Conservation (phyloP, 1,140 invertebrate species). For the Leptopilina clavipes region DNA sequence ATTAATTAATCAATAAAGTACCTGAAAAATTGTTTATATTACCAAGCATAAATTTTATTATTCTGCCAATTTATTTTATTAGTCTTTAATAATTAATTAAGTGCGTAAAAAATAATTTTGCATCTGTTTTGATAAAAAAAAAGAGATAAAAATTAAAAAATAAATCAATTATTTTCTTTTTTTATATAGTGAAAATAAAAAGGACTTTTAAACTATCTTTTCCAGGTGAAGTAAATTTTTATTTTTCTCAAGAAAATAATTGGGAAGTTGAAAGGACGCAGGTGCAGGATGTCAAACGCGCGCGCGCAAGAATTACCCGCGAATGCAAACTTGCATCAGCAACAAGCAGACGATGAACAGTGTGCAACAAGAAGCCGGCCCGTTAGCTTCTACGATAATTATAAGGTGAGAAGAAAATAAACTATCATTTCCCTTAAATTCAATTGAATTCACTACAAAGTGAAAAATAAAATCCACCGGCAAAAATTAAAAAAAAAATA, state of each 20-base stretch:
- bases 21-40: too few relatives aligned
- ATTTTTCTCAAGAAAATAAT: too few relatives aligned
- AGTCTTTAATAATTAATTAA: too few relatives aligned
- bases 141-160: too few relatives aligned
- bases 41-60: too few relatives aligned
- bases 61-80: too few relatives aligned
- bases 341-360: constrained; percentile 66
- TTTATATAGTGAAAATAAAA: too few relatives aligned
- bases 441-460: neutral
- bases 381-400: constrained; percentile 73
- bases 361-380: constrained; percentile 68
- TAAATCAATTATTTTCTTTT: too few relatives aligned
- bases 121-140: too few relatives aligned
- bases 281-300: constrained; percentile 55
- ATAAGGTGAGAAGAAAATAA: constrained; percentile 60
- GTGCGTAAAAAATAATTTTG: too few relatives aligned
- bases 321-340: constrained; percentile 55
- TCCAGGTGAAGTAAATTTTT: constrained; percentile 34
- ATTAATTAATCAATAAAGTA: too few relatives aligned
- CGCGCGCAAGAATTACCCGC: constrained; percentile 51
- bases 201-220: constrained; percentile 36
- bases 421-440: neutral
- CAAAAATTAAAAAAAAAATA: neutral
- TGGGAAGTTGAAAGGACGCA: constrained; percentile 48
- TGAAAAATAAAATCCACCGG: neutral